Evolutionary conservation across 92 coral and sea anemone genomes (phyloP).

Genomic region (Galaxea fascicularis): DNA sequence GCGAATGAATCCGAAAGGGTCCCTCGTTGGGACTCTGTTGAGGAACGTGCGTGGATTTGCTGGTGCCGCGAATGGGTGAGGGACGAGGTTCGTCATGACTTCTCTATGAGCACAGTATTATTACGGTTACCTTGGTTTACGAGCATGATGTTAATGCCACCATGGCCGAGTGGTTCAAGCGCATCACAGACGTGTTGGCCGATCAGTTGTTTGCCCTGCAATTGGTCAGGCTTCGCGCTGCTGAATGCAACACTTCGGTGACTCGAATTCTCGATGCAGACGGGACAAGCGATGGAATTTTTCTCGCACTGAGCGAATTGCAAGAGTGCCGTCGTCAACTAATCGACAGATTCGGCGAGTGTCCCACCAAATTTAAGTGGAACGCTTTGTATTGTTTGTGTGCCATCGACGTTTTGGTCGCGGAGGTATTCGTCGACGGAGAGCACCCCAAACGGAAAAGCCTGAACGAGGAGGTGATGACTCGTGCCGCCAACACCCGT

Average conservation of each 20-base stretch:
- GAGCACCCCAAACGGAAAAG: neutral
- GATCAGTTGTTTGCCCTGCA: constrained; percentile 20
- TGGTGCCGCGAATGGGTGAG: neutral
- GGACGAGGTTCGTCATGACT: neutral
- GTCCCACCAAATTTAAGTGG: constrained; percentile 18
- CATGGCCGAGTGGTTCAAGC: constrained; percentile 10
- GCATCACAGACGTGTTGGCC: neutral
- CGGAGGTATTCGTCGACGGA: constrained; percentile 3
- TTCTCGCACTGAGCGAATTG: too few species aligned
- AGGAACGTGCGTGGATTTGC: neutral
- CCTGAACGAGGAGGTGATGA: neutral
- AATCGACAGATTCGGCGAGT: constrained; percentile 3
- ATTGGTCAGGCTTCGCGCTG: neutral
- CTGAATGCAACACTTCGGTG: neutral
- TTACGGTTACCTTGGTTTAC: too few species aligned
- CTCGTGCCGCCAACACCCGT: neutral
- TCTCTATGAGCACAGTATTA: neutral
- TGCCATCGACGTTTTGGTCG: neutral
- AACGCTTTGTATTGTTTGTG: neutral
- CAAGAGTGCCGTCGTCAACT: neutral
- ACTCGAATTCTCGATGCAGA: too few species aligned
- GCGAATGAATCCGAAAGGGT: constrained; percentile 3
- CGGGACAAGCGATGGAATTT: too few species aligned
- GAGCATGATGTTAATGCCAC: neutral
- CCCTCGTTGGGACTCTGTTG: neutral